Conservation (phyloP, 2,113 vertebrate species). For the Dasyprocta punctata region DNA sequence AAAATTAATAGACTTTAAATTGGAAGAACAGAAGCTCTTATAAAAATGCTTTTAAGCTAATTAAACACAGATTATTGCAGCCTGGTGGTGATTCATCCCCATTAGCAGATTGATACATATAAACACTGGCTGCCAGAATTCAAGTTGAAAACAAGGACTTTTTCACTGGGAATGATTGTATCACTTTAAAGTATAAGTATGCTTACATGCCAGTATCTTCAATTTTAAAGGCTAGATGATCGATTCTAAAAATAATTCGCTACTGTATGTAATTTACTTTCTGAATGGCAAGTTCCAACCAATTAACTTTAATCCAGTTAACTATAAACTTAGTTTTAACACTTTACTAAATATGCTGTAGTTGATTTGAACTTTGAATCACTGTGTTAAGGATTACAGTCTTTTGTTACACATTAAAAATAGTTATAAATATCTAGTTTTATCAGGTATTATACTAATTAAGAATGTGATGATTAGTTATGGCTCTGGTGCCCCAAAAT, state of each 20-base stretch:
- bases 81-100: background rate
- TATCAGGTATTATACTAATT: background rate
- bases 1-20: conserved; percentile 41
- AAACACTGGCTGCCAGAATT: conserved; percentile 15
- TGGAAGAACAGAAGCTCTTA: conserved; percentile 43
- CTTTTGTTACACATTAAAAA: background rate
- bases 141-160: background rate
- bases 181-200: background rate
- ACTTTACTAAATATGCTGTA: background rate
- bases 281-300: background rate
- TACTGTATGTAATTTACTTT: conserved; percentile 37
- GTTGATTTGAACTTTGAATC: background rate
- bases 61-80: conserved; percentile 59
- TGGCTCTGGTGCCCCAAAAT: background rate
- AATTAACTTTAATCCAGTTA: background rate
- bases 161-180: conserved; percentile 21
- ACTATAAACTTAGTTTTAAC: background rate
- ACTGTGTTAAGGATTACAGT: background rate
- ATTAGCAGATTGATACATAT: conserved; percentile 19
- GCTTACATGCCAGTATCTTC: background rate
- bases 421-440: background rate
- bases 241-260: background rate
- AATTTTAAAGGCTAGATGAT: conserved; percentile 17
- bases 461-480: background rate
- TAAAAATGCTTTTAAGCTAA: conserved; percentile 57